A percentile compares a stretch with the other conserved stretches of the same genome.
These are phyloP conservation scores for Steromphala cineraria DNA, from an alignment of 2,888 invertebrate species.

Conservation along the genomic window DNA sequence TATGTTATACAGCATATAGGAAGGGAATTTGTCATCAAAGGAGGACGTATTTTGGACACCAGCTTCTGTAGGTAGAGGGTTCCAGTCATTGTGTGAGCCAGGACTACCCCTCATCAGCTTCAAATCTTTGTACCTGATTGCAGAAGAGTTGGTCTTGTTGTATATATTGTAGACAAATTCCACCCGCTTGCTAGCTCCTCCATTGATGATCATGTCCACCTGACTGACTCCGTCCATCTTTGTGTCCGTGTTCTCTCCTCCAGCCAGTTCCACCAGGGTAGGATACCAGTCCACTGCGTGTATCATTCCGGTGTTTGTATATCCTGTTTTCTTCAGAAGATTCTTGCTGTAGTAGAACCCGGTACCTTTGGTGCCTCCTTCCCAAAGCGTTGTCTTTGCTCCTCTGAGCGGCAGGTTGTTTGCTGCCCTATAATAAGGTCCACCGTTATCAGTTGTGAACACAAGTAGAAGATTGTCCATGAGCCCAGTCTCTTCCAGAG, in stretches of 20 bases:
- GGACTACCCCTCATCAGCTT: background rate
- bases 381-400: constrained; percentile 88
- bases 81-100: background rate
- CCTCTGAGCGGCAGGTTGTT: constrained; percentile 76
- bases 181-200: constrained; percentile 42
- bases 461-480: constrained; percentile 87
- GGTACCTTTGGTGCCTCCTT: constrained; percentile 81
- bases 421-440: constrained; percentile 68
- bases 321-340: constrained; percentile 52
- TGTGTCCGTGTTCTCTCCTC: constrained; percentile 49
- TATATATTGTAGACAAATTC: constrained; percentile 62
- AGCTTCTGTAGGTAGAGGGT: background rate
- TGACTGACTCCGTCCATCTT: constrained; percentile 47
- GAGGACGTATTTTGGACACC: too few relatives aligned
- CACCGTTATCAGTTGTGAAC: constrained; percentile 85
- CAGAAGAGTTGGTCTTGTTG: constrained; percentile 42
- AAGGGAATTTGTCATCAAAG: background rate
- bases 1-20: constrained; percentile 24
- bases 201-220: constrained; percentile 19
- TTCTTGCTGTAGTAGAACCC: constrained; percentile 74
- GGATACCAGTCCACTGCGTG: constrained; percentile 77
- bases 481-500: constrained; percentile 81
- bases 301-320: constrained; percentile 68
- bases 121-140: background rate
- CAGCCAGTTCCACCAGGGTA: constrained; percentile 74